Evolutionary conservation across 2,113 vertebrate species (phyloP), one percentile per base, ranked within the genome.

Genomic region (Nibea coibor): DNA sequence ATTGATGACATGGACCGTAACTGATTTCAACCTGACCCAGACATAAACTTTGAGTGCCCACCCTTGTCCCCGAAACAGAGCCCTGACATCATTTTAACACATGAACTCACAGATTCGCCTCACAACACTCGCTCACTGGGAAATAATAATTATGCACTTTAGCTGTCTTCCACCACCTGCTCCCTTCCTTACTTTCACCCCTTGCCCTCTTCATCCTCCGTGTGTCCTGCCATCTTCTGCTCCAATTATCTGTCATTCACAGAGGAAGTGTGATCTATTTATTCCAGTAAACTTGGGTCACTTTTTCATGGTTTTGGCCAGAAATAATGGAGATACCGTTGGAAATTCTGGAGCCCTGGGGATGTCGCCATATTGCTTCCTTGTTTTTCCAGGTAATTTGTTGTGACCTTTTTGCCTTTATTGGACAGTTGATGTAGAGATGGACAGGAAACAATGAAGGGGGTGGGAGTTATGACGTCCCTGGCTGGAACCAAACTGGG

Each of bases 1-100:
- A 19, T 91, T 39, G 93, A 95, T 15, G 93, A 94, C 48, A 2
- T 79, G 69, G 89, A 92, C 20, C 83, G 81, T 69, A 90, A 84
- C 43, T 88, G 28, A 74, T 22, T 54, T 64, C 59, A 76, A 74
- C 45, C 24, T 75, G 62, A 80, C 50, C 78, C 28, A 64, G 57
- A 83, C 64, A 22, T 64, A 3, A 85, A 83, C 70, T 67, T 81
- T 50, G 42, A 78, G 14, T 58, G 2, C 7, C 35, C 56, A 2
- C 24, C 17, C 48, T n/a, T 22, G 8, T 11, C 20, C 14, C 8
- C 80, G 28, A 86, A 84, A 54, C 61, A 83, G 73, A 87, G 72
- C 81, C 71, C 67, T 63, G 57, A 68, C 47, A 77, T 59, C 26
- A 70, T 61, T 83, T 78, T 54, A 47, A 83, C 71, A 85, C 68